Evolutionary conservation across 2,797 vertebrate genomes (phyloP), one percentile per base, ranked within the genome.

Genomic region (Pteropus rufus): DNA sequence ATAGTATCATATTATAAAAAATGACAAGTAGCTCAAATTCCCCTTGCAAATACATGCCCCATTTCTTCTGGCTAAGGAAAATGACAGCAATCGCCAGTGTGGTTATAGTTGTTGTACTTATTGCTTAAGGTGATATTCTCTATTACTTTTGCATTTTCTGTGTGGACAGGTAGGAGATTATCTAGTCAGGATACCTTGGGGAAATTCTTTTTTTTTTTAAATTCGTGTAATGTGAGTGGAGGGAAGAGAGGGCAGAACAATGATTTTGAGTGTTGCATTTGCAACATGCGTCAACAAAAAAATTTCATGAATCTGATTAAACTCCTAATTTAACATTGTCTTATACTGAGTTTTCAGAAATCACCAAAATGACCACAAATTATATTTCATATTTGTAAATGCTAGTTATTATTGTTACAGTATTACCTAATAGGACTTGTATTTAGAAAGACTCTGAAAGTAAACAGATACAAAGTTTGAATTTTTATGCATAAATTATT

Each of bases 151-250:
- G 91, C 86, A 97, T 97, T 97, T 97, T 96, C 89, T 97, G 89
- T 98, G 97, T 97, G 97, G 90, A 89, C 95, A 98, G 87, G 95
- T 98, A 96, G 97, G 97, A 98, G 98, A 98, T 97, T 86, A 98
- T 97, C 77, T 95, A 89, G 81, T 95, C 49, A 96, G 93, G 64
- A 70, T 95, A 94, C 70, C 98, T 96, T 62, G 92, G 58, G 18
- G 31, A 3, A 3, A 41, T 49, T 41, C 12, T 46, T 12, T 2
- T 3, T 65, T 49, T 64, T 58, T 89, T 84, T 54, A 29, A 65
- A 34, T 29, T 96, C 41, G 75, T 93, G 85, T 81, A 96, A 91
- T 84, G 76, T 93, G 46, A 69, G 65, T 29, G 65, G n/a, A 19
- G 67, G 80, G n/a, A 95, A 93, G 84, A 23, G 44, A 81, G n/a